phyloP scores from a whole-genome alignment of 2,113 vertebrate genomes.

The human (Homo sapiens) region GRCh38 chr1:75225501-75226000 shows the following conservation, averaged over 20 bases:
- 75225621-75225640: not conserved
- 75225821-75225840: not conserved
- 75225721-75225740: not conserved
- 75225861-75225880: not conserved
- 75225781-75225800: not conserved
- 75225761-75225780: not conserved
- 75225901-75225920: not conserved
- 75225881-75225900: not conserved
- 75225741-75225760: not conserved
- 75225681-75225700: not conserved
- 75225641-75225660: not conserved
- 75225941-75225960: not conserved
- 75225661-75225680: not conserved
- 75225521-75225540: not conserved
- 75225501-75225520: not conserved
- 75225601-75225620: not conserved
- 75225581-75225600: not conserved
- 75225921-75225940: not conserved
- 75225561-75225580: not conserved
- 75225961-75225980: not conserved
- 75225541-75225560: not conserved
- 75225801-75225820: conserved; percentile 10
- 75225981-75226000: not conserved
- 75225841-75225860: not conserved
- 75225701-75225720: not conserved